Conservation (phyloP, 2,113 vertebrate species). For the Australoheros scitulus region DNA sequence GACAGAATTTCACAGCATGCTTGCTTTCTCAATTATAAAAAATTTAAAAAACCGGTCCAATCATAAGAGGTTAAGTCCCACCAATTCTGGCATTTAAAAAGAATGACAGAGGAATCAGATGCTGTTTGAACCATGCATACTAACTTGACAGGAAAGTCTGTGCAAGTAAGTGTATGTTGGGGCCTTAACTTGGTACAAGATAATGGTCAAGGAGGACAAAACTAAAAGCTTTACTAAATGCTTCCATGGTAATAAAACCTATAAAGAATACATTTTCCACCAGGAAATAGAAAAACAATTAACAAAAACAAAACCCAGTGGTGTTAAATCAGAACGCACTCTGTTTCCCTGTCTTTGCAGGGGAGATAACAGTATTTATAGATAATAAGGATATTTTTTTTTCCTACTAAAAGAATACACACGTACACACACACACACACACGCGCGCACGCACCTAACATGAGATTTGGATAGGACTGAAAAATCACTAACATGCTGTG, state of each 20-base stretch:
- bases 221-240: constrained; percentile 39
- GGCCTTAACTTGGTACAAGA: constrained; percentile 1
- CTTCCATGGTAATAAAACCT: constrained; percentile 37
- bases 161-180: constrained; percentile 11
- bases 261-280: constrained; percentile 15
- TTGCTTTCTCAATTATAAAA: not conserved
- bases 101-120: not conserved
- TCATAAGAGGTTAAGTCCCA: not conserved
- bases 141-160: not conserved
- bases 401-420: not conserved
- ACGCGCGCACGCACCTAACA: constrained; percentile 42
- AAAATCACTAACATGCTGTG: constrained; percentile 58
- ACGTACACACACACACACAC: constrained; percentile 3
- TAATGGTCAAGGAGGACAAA: constrained; percentile 38
- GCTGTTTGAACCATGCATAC: not conserved
- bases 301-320: constrained; percentile 43
- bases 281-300: constrained; percentile 40
- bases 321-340: constrained; percentile 24
- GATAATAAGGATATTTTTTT: constrained; percentile 25
- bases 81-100: not conserved
- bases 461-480: constrained; percentile 47
- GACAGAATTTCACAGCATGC: not conserved
- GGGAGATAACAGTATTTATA: constrained; percentile 24
- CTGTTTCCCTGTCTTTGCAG: constrained; percentile 22
- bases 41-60: not conserved